These are phyloP conservation scores for Eristalis intricaria DNA, from an alignment of 2,888 invertebrate species.

Conservation along the genomic window DNA sequence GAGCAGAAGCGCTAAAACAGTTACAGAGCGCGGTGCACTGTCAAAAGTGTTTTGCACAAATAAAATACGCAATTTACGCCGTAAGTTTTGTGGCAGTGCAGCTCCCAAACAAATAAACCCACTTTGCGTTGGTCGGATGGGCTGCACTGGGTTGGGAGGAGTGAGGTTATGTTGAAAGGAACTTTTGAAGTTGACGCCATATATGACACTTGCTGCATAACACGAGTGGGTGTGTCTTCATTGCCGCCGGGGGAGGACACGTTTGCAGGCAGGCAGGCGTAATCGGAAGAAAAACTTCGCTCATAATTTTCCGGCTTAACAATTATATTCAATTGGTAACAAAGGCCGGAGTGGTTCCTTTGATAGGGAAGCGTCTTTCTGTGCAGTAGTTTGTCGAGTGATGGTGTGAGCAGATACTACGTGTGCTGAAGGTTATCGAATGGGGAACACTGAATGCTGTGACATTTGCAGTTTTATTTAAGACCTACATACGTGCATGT, in stretches of 20 bases:
- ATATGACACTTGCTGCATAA: conserved; percentile 53
- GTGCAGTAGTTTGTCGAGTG: neutral
- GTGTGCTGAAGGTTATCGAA: neutral
- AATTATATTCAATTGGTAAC: conserved; percentile 56
- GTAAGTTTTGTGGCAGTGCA: conserved; percentile 39
- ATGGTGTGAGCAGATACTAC: neutral
- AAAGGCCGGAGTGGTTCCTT: conserved; percentile 50
- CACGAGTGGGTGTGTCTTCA: conserved; percentile 13
- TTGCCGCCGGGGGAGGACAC: neutral
- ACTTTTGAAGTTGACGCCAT: conserved; percentile 35
- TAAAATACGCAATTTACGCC: conserved; percentile 57
- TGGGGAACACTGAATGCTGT: conserved; percentile 2
- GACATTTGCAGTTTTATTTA: conserved; percentile 12
- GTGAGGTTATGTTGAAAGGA: conserved; percentile 9
- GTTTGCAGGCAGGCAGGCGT: neutral
- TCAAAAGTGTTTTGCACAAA: conserved; percentile 44
- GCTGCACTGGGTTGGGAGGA: neutral
- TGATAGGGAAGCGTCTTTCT: conserved; percentile 36
- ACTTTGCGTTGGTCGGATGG: neutral
- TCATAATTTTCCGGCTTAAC: conserved; percentile 62
- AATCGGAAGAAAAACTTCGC: conserved; percentile 48
- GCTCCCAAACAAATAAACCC: conserved; percentile 11
- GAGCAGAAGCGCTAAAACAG: conserved; percentile 1
- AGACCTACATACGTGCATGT: neutral
- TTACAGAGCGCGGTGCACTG: conserved; percentile 1